Evolutionary conservation across 2,113 vertebrate species (phyloP).

Genomic region (Oryzias curvinotus): DNA sequence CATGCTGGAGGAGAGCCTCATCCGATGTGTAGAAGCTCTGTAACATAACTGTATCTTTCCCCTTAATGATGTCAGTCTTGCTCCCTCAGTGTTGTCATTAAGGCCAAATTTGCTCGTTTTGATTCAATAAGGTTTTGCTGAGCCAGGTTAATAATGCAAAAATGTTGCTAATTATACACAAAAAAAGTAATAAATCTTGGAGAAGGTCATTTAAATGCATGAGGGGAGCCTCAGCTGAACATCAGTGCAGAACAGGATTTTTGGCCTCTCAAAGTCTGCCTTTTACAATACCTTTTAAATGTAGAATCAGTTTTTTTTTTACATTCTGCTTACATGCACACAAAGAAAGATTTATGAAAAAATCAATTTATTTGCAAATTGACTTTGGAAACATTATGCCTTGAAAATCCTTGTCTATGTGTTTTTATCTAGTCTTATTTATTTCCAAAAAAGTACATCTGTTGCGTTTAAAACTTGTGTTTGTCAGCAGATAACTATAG

Average conservation of each 20-base stretch:
- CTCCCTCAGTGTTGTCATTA: constrained; percentile 34
- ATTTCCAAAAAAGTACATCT: too few relatives aligned
- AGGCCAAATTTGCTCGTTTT: constrained; percentile 44
- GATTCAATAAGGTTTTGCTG: constrained; percentile 61
- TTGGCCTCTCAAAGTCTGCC: constrained; percentile 14
- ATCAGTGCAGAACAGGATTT: constrained; percentile 46
- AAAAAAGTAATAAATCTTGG: constrained; percentile 53
- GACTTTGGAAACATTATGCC: too few relatives aligned
- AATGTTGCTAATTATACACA: constrained; percentile 56
- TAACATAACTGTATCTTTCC: constrained; percentile 30
- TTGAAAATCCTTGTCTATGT: too few relatives aligned
- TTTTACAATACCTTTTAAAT: background rate
- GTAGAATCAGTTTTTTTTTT: too few relatives aligned
- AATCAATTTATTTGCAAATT: too few relatives aligned
- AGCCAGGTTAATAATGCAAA: constrained; percentile 39
- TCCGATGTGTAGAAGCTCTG: constrained; percentile 43
- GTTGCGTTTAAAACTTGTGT: too few relatives aligned
- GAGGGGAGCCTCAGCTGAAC: constrained; percentile 27
- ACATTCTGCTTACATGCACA: too few relatives aligned
- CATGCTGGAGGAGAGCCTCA: constrained; percentile 38
- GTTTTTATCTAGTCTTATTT: too few relatives aligned
- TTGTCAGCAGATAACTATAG: too few relatives aligned
- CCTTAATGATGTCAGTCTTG: constrained; percentile 24
- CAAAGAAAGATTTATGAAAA: too few relatives aligned
- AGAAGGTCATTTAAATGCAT: constrained; percentile 67